Evolutionary conservation across 2,888 invertebrate genomes (phyloP).

Genomic region (Anodontia alba): DNA sequence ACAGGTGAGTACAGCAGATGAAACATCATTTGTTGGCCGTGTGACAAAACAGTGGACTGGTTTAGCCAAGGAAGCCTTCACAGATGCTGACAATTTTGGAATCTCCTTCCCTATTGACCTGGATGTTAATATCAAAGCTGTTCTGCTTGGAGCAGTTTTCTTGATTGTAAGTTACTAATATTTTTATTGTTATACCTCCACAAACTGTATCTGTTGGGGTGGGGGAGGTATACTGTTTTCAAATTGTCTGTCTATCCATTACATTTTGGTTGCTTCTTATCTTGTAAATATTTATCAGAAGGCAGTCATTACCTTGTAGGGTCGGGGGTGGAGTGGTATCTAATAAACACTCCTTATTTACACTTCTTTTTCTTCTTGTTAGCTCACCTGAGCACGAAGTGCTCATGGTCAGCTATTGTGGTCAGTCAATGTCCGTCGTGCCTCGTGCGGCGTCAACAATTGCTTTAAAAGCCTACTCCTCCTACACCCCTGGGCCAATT

Average conservation of each 20-base stretch:
- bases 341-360: too few species aligned
- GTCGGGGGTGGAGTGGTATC: too few species aligned
- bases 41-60: conserved; percentile 97
- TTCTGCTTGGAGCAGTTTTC: conserved; percentile 92
- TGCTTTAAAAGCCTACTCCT: too few species aligned
- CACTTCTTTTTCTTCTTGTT: too few species aligned
- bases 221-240: background rate
- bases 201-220: background rate
- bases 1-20: conserved; percentile 92
- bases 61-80: conserved; percentile 91
- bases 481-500: too few species aligned
- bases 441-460: too few species aligned
- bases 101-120: conserved; percentile 96
- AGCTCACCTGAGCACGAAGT: too few species aligned
- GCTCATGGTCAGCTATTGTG: too few species aligned
- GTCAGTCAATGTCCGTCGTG: too few species aligned
- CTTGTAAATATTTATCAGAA: background rate
- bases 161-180: conserved; percentile 89
- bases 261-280: conserved; percentile 84
- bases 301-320: too few species aligned
- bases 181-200: background rate
- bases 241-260: too few species aligned
- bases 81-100: conserved; percentile 95
- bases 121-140: conserved; percentile 92
- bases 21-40: conserved; percentile 91